phyloP scores from a whole-genome alignment of 2,888 invertebrate species.

The Trissonchulus sp. region DNA sequence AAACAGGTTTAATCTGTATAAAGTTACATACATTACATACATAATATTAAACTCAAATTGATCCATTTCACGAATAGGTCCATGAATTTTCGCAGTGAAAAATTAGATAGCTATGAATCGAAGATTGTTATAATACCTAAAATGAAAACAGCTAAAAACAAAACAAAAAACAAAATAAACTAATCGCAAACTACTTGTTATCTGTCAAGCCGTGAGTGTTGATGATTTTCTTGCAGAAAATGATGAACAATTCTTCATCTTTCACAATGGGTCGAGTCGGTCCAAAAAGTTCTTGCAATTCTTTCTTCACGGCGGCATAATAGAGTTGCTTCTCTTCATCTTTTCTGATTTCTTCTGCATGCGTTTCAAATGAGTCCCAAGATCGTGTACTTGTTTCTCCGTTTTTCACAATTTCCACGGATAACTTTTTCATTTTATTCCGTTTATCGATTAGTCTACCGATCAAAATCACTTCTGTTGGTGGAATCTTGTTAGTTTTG shows the following conservation, averaged over 20 bases:
- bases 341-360: background rate
- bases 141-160: too few relatives aligned
- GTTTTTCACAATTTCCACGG: background rate
- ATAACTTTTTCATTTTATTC: background rate
- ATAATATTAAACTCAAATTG: too few relatives aligned
- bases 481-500: background rate
- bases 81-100: too few relatives aligned
- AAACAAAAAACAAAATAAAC: too few relatives aligned
- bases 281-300: background rate
- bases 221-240: constrained; percentile 18
- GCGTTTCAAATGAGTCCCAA: background rate
- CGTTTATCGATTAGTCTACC: background rate
- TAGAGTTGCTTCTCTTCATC: background rate
- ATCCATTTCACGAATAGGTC: too few relatives aligned
- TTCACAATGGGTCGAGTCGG: background rate
- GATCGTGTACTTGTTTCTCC: background rate
- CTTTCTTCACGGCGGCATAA: background rate
- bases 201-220: constrained; percentile 4
- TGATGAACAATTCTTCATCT: constrained; percentile 10
- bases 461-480: background rate
- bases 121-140: too few relatives aligned
- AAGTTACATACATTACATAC: too few relatives aligned
- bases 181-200: too few relatives aligned
- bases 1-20: too few relatives aligned
- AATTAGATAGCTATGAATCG: too few relatives aligned